These are phyloP conservation scores for Callinectes sapidus DNA, from an alignment of 2,888 invertebrate genomes.

Conservation along the genomic window DNA sequence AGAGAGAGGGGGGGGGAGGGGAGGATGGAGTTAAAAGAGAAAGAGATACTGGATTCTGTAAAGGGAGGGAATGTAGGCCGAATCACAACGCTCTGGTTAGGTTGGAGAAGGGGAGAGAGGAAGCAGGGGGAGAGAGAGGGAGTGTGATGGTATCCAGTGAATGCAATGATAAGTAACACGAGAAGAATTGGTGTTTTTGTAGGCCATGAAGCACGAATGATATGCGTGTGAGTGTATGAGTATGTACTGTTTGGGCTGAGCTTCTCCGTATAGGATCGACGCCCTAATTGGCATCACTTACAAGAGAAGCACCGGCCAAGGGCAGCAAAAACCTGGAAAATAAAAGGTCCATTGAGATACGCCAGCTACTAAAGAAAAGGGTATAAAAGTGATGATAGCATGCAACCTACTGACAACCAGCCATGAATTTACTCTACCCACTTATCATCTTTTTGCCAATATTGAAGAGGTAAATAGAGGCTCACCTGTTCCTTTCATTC, in stretches of 20 bases:
- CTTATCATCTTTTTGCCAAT: neutral
- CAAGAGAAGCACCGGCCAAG: too few relatives aligned
- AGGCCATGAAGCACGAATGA: neutral
- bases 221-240: neutral
- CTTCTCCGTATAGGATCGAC: neutral
- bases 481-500: neutral
- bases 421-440: neutral
- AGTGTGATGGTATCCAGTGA: neutral
- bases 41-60: neutral
- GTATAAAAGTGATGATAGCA: neutral
- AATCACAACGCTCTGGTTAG: neutral
- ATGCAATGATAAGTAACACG: too few relatives aligned
- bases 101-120: neutral
- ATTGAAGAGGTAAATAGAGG: neutral
- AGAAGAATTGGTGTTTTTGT: neutral
- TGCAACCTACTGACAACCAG: neutral
- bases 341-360: too few relatives aligned
- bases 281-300: too few relatives aligned
- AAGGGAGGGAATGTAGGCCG: neutral
- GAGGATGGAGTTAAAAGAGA: neutral
- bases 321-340: too few relatives aligned
- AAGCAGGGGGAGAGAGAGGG: neutral
- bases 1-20: neutral
- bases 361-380: too few relatives aligned
- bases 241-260: neutral